A percentile compares a stretch with the other conserved stretches of the same genome.
These are phyloP conservation scores for Cryptosula pallasiana DNA, from an alignment of 2,888 invertebrate species.

Conservation along the genomic window DNA sequence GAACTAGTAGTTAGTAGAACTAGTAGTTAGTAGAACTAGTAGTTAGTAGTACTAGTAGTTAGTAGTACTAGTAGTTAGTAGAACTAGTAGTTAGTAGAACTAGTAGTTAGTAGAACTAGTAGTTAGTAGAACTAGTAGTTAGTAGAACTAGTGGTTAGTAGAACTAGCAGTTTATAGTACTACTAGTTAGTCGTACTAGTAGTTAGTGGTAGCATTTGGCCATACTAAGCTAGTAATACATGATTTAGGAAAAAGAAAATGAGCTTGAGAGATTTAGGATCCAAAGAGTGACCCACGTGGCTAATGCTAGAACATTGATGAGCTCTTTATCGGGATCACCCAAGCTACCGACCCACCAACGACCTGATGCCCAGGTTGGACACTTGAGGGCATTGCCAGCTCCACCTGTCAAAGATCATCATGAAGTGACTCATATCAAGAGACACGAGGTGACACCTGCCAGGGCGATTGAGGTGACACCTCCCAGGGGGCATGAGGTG, in stretches of 20 bases:
- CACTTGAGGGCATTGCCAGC: neutral
- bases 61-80: too few species aligned
- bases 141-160: too few species aligned
- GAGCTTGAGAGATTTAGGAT: slow-evolving; percentile 6
- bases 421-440: neutral
- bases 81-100: too few species aligned
- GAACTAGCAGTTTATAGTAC: too few species aligned
- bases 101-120: too few species aligned
- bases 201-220: too few species aligned
- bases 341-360: neutral
- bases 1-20: too few species aligned
- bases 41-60: too few species aligned
- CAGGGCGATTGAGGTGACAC: neutral
- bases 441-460: neutral
- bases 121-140: too few species aligned
- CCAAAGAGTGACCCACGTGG: neutral
- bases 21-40: too few species aligned
- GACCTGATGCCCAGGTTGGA: neutral
- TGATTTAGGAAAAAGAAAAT: neutral
- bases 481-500: neutral
- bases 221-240: too few species aligned
- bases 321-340: neutral
- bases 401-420: neutral
- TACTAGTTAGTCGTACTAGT: too few species aligned
- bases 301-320: neutral